Conservation (phyloP, 1,140 invertebrate species). For the Adelges cooleyi region DNA sequence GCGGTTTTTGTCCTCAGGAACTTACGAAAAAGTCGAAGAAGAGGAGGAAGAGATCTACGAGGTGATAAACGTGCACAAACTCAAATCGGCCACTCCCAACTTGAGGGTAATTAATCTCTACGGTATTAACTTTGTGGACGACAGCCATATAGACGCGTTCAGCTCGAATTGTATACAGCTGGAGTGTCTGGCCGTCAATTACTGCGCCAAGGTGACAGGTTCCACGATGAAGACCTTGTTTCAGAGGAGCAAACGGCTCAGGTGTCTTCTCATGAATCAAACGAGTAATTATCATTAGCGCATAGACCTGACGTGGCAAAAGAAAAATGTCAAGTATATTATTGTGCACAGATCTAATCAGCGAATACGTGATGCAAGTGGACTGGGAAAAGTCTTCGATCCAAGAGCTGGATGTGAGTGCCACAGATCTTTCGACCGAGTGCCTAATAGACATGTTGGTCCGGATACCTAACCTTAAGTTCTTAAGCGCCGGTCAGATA, state of each 20-base stretch:
- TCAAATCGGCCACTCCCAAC: slow-evolving; percentile 93
- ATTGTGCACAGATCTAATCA: slow-evolving; percentile 57
- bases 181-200: slow-evolving; percentile 93
- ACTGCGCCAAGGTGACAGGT: slow-evolving; percentile 91
- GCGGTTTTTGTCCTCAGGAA: slow-evolving; percentile 50
- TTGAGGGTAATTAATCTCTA: slow-evolving; percentile 89
- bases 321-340: neutral
- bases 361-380: slow-evolving; percentile 83
- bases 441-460: slow-evolving; percentile 86
- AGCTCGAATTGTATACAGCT: slow-evolving; percentile 86
- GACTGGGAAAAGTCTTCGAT: slow-evolving; percentile 95
- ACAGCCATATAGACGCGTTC: slow-evolving; percentile 97
- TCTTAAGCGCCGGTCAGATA: slow-evolving; percentile 86
- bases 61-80: slow-evolving; percentile 96
- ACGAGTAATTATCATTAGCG: slow-evolving; percentile 66
- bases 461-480: slow-evolving; percentile 73
- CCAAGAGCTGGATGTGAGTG: slow-evolving; percentile 92
- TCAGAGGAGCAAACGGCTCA: slow-evolving; percentile 82
- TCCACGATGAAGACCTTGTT: slow-evolving; percentile 91
- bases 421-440: slow-evolving; percentile 87
- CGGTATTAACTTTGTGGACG: slow-evolving; percentile 96
- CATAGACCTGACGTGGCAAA: neutral
- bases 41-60: slow-evolving; percentile 99
- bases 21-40: slow-evolving; percentile 97
- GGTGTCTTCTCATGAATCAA: slow-evolving; percentile 88